Conservation (phyloP, 2,113 vertebrate species). For the Dasypus novemcinctus region DNA sequence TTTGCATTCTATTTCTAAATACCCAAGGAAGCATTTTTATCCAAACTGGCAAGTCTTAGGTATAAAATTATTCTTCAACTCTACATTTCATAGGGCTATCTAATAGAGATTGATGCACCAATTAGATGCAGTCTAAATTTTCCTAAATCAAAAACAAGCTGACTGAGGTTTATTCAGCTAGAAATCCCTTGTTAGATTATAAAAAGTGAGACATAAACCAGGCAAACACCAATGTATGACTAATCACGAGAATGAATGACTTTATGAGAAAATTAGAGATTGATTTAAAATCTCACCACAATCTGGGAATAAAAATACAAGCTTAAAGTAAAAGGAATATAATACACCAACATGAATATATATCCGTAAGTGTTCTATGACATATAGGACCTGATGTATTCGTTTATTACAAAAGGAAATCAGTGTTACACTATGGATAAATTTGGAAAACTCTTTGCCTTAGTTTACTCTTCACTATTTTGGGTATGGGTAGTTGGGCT, state of each 20-base stretch:
- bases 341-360: background rate
- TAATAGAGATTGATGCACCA: conserved; percentile 50
- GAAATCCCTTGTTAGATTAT: conserved; percentile 56
- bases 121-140: conserved; percentile 67
- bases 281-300: background rate
- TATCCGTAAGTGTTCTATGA: background rate
- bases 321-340: background rate
- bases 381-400: background rate
- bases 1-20: conserved; percentile 16
- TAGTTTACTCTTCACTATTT: background rate
- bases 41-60: background rate
- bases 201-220: conserved; percentile 55
- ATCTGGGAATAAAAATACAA: conserved; percentile 6
- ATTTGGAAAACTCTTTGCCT: background rate
- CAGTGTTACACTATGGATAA: background rate
- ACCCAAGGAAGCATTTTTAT: background rate
- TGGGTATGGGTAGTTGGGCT: background rate
- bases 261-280: conserved; percentile 56
- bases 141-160: conserved; percentile 64
- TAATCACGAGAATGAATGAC: conserved; percentile 33
- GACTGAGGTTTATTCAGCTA: conserved; percentile 43
- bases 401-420: background rate
- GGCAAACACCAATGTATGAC: conserved; percentile 44
- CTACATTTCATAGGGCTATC: background rate
- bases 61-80: background rate